Evolutionary conservation across 2,113 vertebrate species (phyloP).

Genomic region (Chamaea fasciata): DNA sequence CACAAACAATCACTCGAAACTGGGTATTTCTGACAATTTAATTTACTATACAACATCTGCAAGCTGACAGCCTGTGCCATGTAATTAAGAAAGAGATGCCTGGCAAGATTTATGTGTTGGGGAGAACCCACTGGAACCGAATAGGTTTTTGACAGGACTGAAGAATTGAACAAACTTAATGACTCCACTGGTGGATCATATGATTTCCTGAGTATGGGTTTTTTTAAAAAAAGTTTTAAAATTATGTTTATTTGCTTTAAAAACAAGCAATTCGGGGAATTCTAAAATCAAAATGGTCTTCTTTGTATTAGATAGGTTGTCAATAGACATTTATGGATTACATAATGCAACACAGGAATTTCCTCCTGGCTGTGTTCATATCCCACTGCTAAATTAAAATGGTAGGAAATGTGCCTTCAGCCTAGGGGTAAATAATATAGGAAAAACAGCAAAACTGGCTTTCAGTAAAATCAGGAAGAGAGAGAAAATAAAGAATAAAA

Average conservation of each 20-base stretch:
- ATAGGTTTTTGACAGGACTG: background rate
- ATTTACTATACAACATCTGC: constrained; percentile 1
- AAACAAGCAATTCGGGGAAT: background rate
- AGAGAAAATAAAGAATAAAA: background rate
- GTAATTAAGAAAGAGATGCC: constrained; percentile 42
- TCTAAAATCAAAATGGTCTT: background rate
- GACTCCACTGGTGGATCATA: background rate
- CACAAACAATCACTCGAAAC: background rate
- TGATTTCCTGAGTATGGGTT: background rate
- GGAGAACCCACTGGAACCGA: background rate
- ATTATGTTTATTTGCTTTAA: background rate
- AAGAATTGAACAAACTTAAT: background rate
- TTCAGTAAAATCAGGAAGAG: background rate
- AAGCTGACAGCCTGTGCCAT: background rate
- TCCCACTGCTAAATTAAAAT: background rate
- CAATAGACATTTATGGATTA: background rate
- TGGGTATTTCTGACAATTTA: background rate
- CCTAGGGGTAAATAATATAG: background rate
- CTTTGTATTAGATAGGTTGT: background rate
- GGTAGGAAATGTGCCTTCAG: background rate
- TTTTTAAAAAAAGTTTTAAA: background rate
- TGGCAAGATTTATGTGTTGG: constrained; percentile 10
- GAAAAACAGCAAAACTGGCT: background rate
- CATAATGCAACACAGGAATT: background rate
- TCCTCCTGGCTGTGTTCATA: background rate